Base-by-base conservation (phyloP, 2,113 vertebrate species). In the Phalacrocorax aristotelis region DNA sequence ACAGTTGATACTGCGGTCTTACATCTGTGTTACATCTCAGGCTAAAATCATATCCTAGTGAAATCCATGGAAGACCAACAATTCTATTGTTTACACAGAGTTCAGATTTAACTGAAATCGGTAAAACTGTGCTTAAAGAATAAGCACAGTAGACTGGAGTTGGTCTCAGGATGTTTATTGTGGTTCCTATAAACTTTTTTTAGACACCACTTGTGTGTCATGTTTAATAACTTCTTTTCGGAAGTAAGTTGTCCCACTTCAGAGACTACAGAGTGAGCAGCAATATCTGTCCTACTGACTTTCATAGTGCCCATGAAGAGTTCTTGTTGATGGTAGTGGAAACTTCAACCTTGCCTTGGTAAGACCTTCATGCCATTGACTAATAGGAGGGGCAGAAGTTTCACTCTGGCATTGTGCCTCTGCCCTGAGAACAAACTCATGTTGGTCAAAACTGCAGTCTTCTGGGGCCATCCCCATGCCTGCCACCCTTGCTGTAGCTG, bases 311-410 rank as follows among this genome's bases (percentile, higher is more conserved):
- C 46, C 25, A 34, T 32, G 25, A 40, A 40, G 48, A 21, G 15
- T 76, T 87, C 52, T 92, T 32, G 26, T 25, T 57, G 49, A 27
- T 66, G 25, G 27, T 3, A 14, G 13, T 23, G 34, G 66, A 60
- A 90, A 62, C 11, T 8, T 51, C 32, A 25, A 69, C 54, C 19
- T 52, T 55, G 42, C 44, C 22, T 89, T 55, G 34, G 57, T 1
- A 0, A 69, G 11, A 2, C 40, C 25, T 81, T 78, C 4, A 0
- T 74, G 69, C 46, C 12, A 3, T 21, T 30, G 17, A 44, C 72
- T 70, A 11, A 8, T 36, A 25, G 19, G 27, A 71, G 64, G 17
- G 57, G 29, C 17, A 77, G 9, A 66, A 30, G 18, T 65, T 87
- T 70, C 6, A 2, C 15, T 58, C 34, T 44, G 72, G 49, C 2